A percentile compares a stretch with the other conserved stretches of the same genome.
phyloP scores from a whole-genome alignment of 2,888 invertebrate species.

The Hoplodrina blanda region DNA sequence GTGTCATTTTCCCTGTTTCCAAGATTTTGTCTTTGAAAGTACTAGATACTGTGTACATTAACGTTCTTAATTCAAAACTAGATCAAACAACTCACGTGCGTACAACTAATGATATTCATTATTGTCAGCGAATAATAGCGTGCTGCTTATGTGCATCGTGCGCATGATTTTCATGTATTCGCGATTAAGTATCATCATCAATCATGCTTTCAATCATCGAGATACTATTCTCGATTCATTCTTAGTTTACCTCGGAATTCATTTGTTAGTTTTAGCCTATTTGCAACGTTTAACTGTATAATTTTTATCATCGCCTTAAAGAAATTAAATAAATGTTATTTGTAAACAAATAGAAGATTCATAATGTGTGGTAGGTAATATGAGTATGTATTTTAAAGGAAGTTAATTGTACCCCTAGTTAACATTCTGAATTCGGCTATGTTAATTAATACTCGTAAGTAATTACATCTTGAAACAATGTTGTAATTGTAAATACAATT shows the following conservation, averaged over 20 bases:
- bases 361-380: no score
- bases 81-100: conserved; percentile 18
- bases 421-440: no score
- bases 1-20: no score
- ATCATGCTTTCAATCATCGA: conserved; percentile 50
- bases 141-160: conserved; percentile 30
- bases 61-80: conserved; percentile 14
- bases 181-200: conserved; percentile 48
- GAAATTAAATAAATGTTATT: neutral
- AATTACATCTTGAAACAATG: neutral
- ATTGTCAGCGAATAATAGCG: conserved; percentile 46
- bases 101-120: conserved; percentile 35
- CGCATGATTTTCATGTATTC: conserved; percentile 45
- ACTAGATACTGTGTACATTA: no score
- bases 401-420: no score
- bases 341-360: no score
- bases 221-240: conserved; percentile 33
- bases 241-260: conserved; percentile 27
- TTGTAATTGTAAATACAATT: no score
- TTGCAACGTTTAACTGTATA: neutral
- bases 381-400: no score
- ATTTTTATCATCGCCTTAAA: neutral
- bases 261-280: neutral
- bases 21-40: no score
- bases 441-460: no score